These are phyloP conservation scores for Dipodomys stephensi DNA, from an alignment of 2,113 vertebrate genomes.

Conservation along the genomic window DNA sequence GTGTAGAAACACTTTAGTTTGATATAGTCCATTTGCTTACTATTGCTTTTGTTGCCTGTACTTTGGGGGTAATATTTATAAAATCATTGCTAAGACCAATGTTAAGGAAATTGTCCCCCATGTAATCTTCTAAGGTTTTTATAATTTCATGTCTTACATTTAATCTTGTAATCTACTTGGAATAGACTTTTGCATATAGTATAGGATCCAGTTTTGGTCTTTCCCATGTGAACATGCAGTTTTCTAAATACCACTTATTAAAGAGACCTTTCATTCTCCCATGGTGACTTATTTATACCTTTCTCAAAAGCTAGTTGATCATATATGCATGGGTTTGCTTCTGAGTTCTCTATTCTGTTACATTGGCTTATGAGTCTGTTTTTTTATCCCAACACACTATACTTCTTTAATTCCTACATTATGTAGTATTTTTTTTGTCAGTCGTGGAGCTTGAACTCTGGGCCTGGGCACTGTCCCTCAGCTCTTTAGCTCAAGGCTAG, in stretches of 20 bases:
- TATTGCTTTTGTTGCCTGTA: background rate
- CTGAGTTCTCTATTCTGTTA: background rate
- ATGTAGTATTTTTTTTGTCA: background rate
- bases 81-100: background rate
- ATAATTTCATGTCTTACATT: background rate
- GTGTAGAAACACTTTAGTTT: background rate
- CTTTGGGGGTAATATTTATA: background rate
- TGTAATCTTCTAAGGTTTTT: background rate
- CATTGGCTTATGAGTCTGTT: background rate
- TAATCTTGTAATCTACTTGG: background rate
- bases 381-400: background rate
- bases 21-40: background rate
- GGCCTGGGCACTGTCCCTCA: no score
- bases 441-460: no score
- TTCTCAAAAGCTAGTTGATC: background rate
- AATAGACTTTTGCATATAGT: background rate
- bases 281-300: background rate
- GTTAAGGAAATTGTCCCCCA: background rate
- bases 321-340: background rate
- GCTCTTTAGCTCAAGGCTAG: no score
- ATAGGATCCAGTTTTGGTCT: background rate
- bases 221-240: background rate
- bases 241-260: background rate
- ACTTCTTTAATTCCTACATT: background rate
- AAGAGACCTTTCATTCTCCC: background rate